Base-by-base conservation (phyloP, 2,797 vertebrate genomes). In the Margarornis squamiger region DNA sequence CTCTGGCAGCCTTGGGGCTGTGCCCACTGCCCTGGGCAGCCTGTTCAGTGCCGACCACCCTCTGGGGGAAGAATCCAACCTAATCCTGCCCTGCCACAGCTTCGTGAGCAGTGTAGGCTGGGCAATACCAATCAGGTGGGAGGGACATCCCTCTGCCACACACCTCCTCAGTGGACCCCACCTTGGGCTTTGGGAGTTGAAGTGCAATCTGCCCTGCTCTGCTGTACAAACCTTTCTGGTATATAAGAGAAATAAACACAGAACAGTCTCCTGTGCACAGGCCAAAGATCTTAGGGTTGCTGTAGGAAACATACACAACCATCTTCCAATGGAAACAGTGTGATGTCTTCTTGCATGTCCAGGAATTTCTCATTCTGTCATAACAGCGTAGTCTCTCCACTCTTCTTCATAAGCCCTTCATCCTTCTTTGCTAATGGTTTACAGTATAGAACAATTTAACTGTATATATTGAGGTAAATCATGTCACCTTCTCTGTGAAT, bases 351-450 rank as follows among this genome's bases (percentile, higher is more conserved):
- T 83, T 96, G 72, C 74, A 74, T 92, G 90, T 87, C 94, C 88
- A 93, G 49, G 82, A 83, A 94, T 74, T 51, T 74, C 67, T 96
- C 88, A 92, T 83, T 62, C 57, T 96, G 96, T 95, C 96, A 95
- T 95, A 95, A 96, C 96, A 95, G 10, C 90, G 51, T 67, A 85
- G 93, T 94, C 78, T 92, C 96, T 77, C 92, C 88, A 94, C 94
- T 94, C 93, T 51, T 92, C 71, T 82, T 92, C 84, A 62, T 95
- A 96, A 96, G 92, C 94, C 54, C 65, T 96, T 96, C 88, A 95
- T 96, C 90, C 96, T 73, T 93, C 86, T 95, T 78, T 92, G 84
- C 77, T 96, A 96, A 96, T 91, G 84, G 96, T 95, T 97, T 97
- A 96, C 92, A 95, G 54, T 72, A 85, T 7, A 89, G 92, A 91